Conservation (phyloP, 1,140 invertebrate species). For the Harpegnathos saltator region DNA sequence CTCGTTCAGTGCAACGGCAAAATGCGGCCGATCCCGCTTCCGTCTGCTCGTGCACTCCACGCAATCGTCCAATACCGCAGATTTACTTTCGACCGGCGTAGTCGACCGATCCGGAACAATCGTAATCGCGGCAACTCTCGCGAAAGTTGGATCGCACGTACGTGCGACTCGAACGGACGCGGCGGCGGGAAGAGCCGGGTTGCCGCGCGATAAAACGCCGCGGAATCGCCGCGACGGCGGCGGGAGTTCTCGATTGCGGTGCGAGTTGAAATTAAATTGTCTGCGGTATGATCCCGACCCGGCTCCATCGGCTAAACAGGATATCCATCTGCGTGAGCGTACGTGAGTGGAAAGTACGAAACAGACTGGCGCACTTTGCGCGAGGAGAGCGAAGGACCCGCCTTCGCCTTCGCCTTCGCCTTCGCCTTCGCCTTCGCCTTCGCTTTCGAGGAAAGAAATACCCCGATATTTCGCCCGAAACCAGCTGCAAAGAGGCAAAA, state of each 20-base stretch:
- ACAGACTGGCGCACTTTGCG: conserved; percentile 51
- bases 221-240: background rate
- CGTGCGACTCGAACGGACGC: conserved; percentile 12
- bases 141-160: conserved; percentile 22
- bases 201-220: conserved; percentile 59
- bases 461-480: conserved; percentile 27
- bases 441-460: conserved; percentile 34
- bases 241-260: conserved; percentile 52
- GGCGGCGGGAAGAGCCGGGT: background rate
- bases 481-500: conserved; percentile 53
- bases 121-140: conserved; percentile 47
- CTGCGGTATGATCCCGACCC: conserved; percentile 49
- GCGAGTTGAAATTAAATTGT: conserved; percentile 71
- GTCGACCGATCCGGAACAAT: conserved; percentile 21
- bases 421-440: too few relatives aligned
- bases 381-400: background rate
- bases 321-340: conserved; percentile 51
- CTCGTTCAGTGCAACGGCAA: conserved; percentile 19
- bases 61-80: conserved; percentile 31
- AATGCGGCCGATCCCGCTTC: background rate
- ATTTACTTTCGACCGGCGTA: conserved; percentile 49
- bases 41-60: conserved; percentile 20
- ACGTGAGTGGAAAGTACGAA: conserved; percentile 67
- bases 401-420: conserved; percentile 8
- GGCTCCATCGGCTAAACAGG: conserved; percentile 38